Percentiles rank a stretch among this genome's conserved stretches.
Conservation (phyloP, 2,888 invertebrate species). For the Malachius bipustulatus region DNA sequence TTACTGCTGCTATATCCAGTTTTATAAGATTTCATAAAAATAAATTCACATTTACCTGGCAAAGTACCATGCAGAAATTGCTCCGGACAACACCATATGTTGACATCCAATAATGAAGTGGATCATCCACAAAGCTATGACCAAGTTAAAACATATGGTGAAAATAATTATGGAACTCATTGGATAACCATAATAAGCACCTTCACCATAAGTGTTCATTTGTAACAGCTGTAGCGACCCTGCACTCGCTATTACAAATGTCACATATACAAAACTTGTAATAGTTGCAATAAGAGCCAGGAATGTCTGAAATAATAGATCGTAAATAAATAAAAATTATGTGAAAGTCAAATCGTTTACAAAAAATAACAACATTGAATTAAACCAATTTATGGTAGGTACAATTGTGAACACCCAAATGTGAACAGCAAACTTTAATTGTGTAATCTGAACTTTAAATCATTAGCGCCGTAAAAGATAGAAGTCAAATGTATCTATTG, state of each 20-base stretch:
- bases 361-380: too few relatives aligned
- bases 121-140: constrained; percentile 11
- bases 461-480: too few relatives aligned
- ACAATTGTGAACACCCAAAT: too few relatives aligned
- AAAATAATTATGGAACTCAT: constrained; percentile 5
- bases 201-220: neutral
- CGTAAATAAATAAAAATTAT: too few relatives aligned
- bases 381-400: too few relatives aligned
- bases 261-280: neutral
- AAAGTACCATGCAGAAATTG: constrained; percentile 11
- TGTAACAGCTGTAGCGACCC: neutral
- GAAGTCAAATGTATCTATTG: too few relatives aligned
- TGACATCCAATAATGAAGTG: constrained; percentile 11
- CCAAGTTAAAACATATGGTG: constrained; percentile 6
- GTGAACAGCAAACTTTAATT: too few relatives aligned
- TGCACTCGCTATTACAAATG: too few relatives aligned
- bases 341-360: too few relatives aligned
- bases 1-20: too few relatives aligned
- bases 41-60: constrained; percentile 8
- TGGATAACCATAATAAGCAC: constrained; percentile 3
- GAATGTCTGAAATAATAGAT: constrained; percentile 1
- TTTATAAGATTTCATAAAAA: neutral
- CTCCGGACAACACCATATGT: constrained; percentile 13
- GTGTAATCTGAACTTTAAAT: too few relatives aligned
- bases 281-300: neutral